Conservation (phyloP, 1,140 invertebrate genomes). For the Aleiodes sp. region DNA sequence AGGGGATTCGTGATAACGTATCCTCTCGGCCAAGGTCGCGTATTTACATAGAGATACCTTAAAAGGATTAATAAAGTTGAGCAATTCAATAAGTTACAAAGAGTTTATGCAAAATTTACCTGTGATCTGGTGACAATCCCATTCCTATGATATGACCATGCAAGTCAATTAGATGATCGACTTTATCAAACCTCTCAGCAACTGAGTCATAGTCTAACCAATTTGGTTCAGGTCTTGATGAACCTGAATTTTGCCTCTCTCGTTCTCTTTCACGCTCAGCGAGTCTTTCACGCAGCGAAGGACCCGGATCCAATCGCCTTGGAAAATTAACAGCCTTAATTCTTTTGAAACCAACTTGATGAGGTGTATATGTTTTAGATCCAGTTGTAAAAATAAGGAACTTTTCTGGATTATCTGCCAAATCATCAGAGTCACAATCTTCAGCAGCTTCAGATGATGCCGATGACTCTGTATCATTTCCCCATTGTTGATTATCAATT, state of each 20-base stretch:
- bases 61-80: constrained; percentile 42
- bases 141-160: constrained; percentile 92
- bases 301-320: constrained; percentile 74
- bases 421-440: constrained; percentile 66
- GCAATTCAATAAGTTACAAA: not conserved
- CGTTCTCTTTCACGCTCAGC: constrained; percentile 69
- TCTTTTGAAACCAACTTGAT: constrained; percentile 87
- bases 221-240: constrained; percentile 69
- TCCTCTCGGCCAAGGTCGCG: constrained; percentile 84
- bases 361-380: constrained; percentile 85
- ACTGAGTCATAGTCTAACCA: constrained; percentile 78
- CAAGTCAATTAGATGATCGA: constrained; percentile 86
- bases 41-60: constrained; percentile 88
- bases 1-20: constrained; percentile 82
- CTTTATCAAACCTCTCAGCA: constrained; percentile 77
- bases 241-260: constrained; percentile 61
- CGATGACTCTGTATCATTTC: constrained; percentile 36
- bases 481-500: constrained; percentile 45
- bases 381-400: constrained; percentile 89
- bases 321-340: constrained; percentile 80
- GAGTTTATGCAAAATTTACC: constrained; percentile 59
- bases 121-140: constrained; percentile 87
- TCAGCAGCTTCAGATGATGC: constrained; percentile 37
- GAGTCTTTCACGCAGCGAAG: constrained; percentile 74
- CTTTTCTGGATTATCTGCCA: constrained; percentile 72